These are phyloP conservation scores for Drosophila kanapiae DNA, from an alignment of 1,140 invertebrate genomes.

Conservation along the genomic window DNA sequence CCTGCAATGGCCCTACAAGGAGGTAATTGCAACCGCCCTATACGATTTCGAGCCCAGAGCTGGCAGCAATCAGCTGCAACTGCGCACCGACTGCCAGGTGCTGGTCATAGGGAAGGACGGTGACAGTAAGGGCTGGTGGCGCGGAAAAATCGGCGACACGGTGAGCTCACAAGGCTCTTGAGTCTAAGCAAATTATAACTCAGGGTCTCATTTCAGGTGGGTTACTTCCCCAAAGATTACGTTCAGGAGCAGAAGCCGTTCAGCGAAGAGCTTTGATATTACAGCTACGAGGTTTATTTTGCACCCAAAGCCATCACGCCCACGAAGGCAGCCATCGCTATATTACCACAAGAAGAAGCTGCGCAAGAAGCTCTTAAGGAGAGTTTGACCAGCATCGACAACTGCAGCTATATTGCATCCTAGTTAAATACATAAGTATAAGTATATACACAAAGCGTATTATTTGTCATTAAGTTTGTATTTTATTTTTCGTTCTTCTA, in stretches of 20 bases:
- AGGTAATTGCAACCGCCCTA: slow-evolving; percentile 90
- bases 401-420: slow-evolving; percentile 42
- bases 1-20: slow-evolving; percentile 91
- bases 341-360: slow-evolving; percentile 25
- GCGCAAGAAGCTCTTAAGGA: background rate
- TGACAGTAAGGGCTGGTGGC: slow-evolving; percentile 93
- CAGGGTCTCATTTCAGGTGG: slow-evolving; percentile 76
- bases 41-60: slow-evolving; percentile 90
- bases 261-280: slow-evolving; percentile 85
- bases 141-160: slow-evolving; percentile 89
- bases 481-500: slow-evolving; percentile 19
- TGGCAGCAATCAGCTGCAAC: slow-evolving; percentile 91
- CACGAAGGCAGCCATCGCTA: slow-evolving; percentile 58
- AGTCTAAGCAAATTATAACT: background rate
- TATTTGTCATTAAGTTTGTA: slow-evolving; percentile 30
- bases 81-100: slow-evolving; percentile 92
- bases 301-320: slow-evolving; percentile 67
- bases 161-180: slow-evolving; percentile 69
- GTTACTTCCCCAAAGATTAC: slow-evolving; percentile 89
- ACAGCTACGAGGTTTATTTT: slow-evolving; percentile 83
- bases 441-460: slow-evolving; percentile 43
- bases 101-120: slow-evolving; percentile 92
- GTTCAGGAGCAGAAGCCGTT: slow-evolving; percentile 86
- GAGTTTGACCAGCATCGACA: background rate
- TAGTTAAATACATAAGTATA: slow-evolving; percentile 56